These are phyloP conservation scores for Umimayanthus chanpuru DNA, from an alignment of 92 coral and sea anemone species.

Conservation along the genomic window DNA sequence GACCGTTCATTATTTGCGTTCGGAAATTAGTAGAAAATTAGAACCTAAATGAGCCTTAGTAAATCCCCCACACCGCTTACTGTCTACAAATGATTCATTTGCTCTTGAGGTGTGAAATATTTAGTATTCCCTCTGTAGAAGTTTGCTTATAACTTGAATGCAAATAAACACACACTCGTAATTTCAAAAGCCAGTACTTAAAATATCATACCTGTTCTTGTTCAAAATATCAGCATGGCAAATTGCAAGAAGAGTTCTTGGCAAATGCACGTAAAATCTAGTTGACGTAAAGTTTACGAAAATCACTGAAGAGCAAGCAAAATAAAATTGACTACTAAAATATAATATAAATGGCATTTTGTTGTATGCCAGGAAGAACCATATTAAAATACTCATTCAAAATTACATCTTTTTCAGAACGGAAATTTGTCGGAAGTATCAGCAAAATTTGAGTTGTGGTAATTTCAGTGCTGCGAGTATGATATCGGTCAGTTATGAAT, in stretches of 20 bases:
- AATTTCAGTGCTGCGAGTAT: background rate
- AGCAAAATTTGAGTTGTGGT: background rate
- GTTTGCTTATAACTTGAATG: slow-evolving; percentile 4
- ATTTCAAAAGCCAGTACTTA: slow-evolving; percentile 22
- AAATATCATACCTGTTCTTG: slow-evolving; percentile 31
- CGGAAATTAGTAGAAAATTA: slow-evolving; percentile 40
- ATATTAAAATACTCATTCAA: background rate
- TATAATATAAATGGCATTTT: background rate
- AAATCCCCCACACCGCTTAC: background rate
- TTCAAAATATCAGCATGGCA: background rate
- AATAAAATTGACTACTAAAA: background rate
- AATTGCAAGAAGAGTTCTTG: slow-evolving; percentile 9
- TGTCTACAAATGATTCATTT: slow-evolving; percentile 4
- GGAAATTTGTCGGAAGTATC: slow-evolving; percentile 25
- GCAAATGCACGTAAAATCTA: background rate
- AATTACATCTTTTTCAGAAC: slow-evolving; percentile 4
- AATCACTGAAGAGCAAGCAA: background rate
- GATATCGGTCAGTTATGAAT: background rate
- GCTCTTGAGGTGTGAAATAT: slow-evolving; percentile 14
- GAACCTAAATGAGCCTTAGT: slow-evolving; percentile 25
- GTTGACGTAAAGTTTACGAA: background rate
- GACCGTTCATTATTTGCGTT: slow-evolving; percentile 41
- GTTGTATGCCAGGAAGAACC: background rate
- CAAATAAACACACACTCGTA: slow-evolving; percentile 32
- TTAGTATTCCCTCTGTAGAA: background rate